Conservation (phyloP, 2,113 vertebrate species). For the Phyllostomus hastatus region DNA sequence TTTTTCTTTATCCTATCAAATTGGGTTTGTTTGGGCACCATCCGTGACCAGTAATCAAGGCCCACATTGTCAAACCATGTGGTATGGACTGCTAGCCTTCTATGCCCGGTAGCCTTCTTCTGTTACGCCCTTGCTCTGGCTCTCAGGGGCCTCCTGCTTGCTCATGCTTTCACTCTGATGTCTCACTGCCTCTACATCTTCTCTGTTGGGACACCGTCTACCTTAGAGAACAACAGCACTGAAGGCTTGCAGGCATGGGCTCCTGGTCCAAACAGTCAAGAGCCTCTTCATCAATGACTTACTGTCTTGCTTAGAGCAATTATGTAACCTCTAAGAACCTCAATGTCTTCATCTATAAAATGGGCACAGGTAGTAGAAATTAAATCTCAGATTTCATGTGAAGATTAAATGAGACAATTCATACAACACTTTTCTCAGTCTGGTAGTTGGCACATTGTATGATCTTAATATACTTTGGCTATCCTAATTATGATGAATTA, state of each 20-base stretch:
- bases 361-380: not conserved
- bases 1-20: not conserved
- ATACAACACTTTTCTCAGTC: not conserved
- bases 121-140: not conserved
- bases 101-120: not conserved
- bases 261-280: not conserved
- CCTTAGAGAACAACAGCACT: not conserved
- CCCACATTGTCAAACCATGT: not conserved
- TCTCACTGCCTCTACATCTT: not conserved
- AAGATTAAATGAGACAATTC: not conserved
- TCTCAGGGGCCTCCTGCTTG: not conserved
- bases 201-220: not conserved
- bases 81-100: not conserved
- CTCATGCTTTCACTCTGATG: not conserved
- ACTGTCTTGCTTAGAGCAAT: not conserved
- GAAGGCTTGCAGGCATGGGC: not conserved
- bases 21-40: not conserved
- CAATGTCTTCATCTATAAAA: not conserved
- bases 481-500: not conserved
- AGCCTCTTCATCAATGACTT: not conserved
- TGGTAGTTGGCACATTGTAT: not conserved
- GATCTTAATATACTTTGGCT: not conserved
- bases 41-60: not conserved
- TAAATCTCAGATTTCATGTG: not conserved
- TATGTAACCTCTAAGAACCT: not conserved